These are phyloP conservation scores for Poeciliopsis turrubarensis DNA, from an alignment of 2,113 vertebrate genomes.

Conservation along the genomic window DNA sequence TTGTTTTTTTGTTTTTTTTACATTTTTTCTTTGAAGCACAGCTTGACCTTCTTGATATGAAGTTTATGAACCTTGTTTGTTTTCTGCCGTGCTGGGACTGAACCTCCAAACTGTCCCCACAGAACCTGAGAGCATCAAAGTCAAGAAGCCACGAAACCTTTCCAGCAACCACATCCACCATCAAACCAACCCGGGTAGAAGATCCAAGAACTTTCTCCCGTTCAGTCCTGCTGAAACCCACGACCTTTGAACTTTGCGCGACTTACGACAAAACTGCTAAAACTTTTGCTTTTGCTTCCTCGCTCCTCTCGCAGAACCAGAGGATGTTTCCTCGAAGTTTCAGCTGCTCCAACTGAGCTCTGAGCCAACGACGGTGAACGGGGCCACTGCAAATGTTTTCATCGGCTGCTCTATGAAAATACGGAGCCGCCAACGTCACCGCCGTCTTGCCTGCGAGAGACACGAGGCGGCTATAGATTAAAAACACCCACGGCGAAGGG, in stretches of 20 bases:
- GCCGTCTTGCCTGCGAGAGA: neutral
- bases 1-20: neutral
- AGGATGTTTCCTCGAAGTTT: neutral
- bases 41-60: neutral
- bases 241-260: too few relatives aligned
- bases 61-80: neutral
- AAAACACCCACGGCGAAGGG: conserved; percentile 42
- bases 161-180: too few relatives aligned
- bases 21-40: neutral
- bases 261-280: too few relatives aligned
- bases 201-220: too few relatives aligned
- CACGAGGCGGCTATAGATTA: conserved; percentile 44
- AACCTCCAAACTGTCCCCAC: neutral
- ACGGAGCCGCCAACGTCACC: conserved; percentile 35
- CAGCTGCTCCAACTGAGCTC: neutral
- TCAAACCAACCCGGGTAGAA: too few relatives aligned
- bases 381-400: conserved; percentile 17
- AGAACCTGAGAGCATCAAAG: too few relatives aligned
- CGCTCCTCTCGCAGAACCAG: too few relatives aligned
- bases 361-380: conserved; percentile 27
- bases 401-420: conserved; percentile 35
- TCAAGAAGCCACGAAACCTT: too few relatives aligned
- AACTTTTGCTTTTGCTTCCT: too few relatives aligned
- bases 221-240: too few relatives aligned
- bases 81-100: neutral